phyloP scores from a whole-genome alignment of 2,797 vertebrate genomes.

The Girardinus metallicus region DNA sequence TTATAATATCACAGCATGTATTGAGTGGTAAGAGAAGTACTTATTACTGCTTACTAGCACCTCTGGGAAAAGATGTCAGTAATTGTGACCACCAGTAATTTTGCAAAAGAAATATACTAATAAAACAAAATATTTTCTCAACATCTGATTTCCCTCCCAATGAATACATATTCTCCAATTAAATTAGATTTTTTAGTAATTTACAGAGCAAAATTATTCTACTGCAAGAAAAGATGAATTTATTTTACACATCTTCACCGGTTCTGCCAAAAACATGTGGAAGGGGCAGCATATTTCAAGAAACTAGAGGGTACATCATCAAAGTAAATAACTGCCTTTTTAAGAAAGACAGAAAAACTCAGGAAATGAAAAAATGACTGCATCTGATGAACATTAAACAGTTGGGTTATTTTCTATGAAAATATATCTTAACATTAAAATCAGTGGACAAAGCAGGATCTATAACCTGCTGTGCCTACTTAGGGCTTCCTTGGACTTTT shows the following conservation, averaged over 20 bases:
- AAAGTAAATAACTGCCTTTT: background rate
- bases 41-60: background rate
- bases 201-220: background rate
- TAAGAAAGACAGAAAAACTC: background rate
- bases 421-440: background rate
- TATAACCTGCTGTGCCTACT: background rate
- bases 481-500: background rate
- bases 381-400: background rate
- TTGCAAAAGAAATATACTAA: background rate
- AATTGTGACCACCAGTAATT: background rate
- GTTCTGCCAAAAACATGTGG: background rate
- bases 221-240: background rate
- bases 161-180: background rate
- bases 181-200: background rate
- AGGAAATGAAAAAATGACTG: background rate
- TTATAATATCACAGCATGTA: background rate
- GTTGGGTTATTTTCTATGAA: background rate
- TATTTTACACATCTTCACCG: background rate
- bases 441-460: background rate
- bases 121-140: background rate
- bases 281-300: background rate
- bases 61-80: background rate
- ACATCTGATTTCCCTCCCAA: background rate
- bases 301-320: background rate
- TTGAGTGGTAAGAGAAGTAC: background rate